Evolutionary conservation across 2,888 invertebrate species (phyloP), one percentile per base, ranked within the genome.

Genomic region (Eulithis prunata): DNA sequence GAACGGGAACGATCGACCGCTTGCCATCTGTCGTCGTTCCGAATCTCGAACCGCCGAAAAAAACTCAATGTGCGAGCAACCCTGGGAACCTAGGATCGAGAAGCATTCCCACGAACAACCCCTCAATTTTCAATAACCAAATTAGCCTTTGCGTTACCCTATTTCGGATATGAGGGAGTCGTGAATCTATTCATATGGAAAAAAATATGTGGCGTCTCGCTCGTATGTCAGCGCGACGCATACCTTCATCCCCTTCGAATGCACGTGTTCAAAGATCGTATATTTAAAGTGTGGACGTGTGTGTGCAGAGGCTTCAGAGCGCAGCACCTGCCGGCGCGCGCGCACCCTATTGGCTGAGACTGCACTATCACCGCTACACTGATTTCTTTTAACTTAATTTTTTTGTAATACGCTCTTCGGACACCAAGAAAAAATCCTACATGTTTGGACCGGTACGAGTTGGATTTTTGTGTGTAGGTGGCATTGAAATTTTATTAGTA

Each of bases 101-200:
- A 88, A 90, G 93, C 93, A 94, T 95, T 95, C 95, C 95, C 95
- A 95, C 95, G 95, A 94, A 90, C 93, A 89, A 93, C 93, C 93
- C 93, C 93, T 91, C 92, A 90, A 92, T 92, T 91, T 91, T 90
- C 93, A 93, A 93, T 93, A 93, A 93, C 93, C 93, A 93, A 93
- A 93, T 93, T 93, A 93, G 93, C 92, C 91, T 93, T 93, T 92
- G 91, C 93, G 93, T 93, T 93, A 93, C 93, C 93, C 93, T 91
- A 93, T 93, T 92, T 93, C 89, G 91, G 88, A 91, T 91, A 92
- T 88, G 91, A 89, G 90, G 91, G 91, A 92, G 89, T 92, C 89
- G 90, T 92, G 93, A 91, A 93, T 93, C 91, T 92, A 92, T 92
- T 90, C 91, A 89, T 85, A 83, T 85, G 83, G 78, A 89, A 89